These are phyloP conservation scores for Lampris incognitus DNA, from an alignment of 2,113 vertebrate species.

Conservation along the genomic window DNA sequence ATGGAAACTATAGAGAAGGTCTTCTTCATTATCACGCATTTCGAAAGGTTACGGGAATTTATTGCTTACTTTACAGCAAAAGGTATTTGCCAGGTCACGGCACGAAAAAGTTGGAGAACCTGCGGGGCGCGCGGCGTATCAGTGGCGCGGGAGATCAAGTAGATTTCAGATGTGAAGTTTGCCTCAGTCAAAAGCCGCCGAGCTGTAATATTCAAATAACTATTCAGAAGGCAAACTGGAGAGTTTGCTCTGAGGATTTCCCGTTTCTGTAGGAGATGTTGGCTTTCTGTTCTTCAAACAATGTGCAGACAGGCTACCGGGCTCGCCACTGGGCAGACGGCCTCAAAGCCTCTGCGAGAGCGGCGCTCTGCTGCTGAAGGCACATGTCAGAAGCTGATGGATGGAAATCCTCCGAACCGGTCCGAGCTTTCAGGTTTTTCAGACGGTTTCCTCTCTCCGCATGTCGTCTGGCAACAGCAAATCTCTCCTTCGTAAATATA, in stretches of 20 bases:
- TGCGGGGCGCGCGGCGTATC: too few species aligned
- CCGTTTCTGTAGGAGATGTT: not conserved
- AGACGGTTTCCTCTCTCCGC: not conserved
- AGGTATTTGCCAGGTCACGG: too few species aligned
- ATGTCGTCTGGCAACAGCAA: too few species aligned
- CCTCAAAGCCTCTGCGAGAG: slow-evolving; percentile 15
- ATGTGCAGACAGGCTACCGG: not conserved
- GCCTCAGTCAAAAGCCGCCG: not conserved
- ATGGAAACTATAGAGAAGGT: too few species aligned
- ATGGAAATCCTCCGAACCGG: slow-evolving; percentile 20
- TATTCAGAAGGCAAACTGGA: not conserved
- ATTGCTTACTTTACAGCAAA: too few species aligned
- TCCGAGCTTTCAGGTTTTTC: not conserved
- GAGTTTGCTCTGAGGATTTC: not conserved
- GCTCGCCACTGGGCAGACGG: slow-evolving; percentile 1
- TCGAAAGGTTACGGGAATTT: too few species aligned
- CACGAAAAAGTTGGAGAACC: too few species aligned
- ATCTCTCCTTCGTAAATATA: not conserved
- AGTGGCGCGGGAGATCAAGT: too few species aligned
- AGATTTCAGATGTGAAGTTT: not conserved
- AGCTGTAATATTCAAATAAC: not conserved
- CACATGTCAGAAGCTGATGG: slow-evolving; percentile 26
- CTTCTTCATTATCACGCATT: too few species aligned
- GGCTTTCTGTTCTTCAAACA: slow-evolving; percentile 5
- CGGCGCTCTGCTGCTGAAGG: slow-evolving; percentile 5